Evolutionary conservation across 1,140 invertebrate genomes (phyloP).

Genomic region (Araneus ventricosus): DNA sequence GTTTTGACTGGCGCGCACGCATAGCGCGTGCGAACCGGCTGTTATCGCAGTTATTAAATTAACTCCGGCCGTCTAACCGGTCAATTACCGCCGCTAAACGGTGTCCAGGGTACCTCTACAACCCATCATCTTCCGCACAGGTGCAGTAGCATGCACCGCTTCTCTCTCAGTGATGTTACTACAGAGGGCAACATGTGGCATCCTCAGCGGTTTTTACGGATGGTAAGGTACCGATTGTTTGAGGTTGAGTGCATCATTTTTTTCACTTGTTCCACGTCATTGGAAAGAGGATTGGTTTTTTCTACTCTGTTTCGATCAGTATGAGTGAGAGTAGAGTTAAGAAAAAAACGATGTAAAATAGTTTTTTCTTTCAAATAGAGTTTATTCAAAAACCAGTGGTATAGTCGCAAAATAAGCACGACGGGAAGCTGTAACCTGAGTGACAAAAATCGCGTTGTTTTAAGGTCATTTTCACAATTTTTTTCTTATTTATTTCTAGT

Average conservation of each 20-base stretch:
- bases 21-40: not conserved
- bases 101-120: not conserved
- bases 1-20: not conserved
- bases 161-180: not conserved
- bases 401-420: no score
- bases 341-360: no score
- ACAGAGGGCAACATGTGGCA: not conserved
- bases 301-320: no score
- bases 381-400: no score
- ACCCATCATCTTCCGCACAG: not conserved
- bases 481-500: no score
- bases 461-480: no score
- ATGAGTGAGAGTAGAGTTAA: no score
- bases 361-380: no score
- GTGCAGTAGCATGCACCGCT: not conserved
- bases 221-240: not conserved
- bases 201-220: not conserved
- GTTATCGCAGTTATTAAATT: constrained; percentile 36
- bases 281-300: not conserved
- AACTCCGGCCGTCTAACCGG: constrained; percentile 7
- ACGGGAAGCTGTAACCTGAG: no score
- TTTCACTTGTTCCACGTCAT: not conserved
- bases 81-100: constrained; percentile 28
- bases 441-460: no score
- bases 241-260: not conserved